Conservation (phyloP, 2,797 vertebrate genomes). For the Coilia nasus region DNA sequence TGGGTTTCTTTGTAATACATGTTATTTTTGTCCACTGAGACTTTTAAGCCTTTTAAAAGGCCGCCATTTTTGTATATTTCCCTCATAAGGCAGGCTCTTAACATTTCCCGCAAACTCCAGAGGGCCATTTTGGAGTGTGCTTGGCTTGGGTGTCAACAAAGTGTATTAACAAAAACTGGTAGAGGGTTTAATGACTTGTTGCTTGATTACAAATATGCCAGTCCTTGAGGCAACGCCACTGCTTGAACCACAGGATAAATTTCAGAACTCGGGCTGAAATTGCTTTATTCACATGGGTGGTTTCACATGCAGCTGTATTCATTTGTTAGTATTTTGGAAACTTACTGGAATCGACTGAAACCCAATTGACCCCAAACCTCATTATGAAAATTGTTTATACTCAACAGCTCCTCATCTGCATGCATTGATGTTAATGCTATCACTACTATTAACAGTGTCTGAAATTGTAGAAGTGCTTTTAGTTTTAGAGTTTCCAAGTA, state of each 20-base stretch:
- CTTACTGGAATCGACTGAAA: background rate
- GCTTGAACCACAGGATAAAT: background rate
- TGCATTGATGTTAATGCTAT: background rate
- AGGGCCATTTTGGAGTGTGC: background rate
- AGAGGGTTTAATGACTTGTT: background rate
- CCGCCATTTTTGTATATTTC: background rate
- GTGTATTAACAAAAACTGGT: background rate
- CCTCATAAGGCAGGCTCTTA: background rate
- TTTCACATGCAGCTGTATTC: background rate
- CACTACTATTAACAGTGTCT: background rate
- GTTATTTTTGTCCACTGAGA: background rate
- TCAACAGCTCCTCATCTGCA: background rate
- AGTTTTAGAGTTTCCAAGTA: background rate
- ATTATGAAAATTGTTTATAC: background rate
- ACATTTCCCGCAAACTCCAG: background rate
- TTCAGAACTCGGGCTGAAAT: background rate
- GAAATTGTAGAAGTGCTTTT: background rate
- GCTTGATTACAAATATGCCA: conserved; percentile 9
- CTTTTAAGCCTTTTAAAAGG: background rate
- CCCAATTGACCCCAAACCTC: background rate
- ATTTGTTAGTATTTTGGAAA: background rate
- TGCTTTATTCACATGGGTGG: conserved; percentile 7
- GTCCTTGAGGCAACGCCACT: background rate
- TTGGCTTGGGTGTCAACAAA: background rate
- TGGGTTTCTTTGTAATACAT: background rate